Base-by-base conservation (phyloP, 2,113 vertebrate species). In the Odontophorus gujanensis region DNA sequence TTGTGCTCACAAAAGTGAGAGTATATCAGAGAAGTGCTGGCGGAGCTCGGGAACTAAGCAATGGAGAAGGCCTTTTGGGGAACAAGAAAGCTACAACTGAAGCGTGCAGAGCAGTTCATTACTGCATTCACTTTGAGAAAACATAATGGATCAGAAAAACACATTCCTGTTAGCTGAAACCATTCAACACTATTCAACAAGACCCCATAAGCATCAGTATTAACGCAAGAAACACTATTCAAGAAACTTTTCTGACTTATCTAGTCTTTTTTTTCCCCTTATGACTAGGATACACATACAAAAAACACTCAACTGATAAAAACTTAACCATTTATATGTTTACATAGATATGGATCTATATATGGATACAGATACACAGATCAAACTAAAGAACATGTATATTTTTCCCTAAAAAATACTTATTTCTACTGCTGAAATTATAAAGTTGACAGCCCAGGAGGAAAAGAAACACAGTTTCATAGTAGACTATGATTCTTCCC, bases 121-220 rank as follows among this genome's bases (percentile, higher is more conserved):
- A 63, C 42, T 36, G 38, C 65, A 48, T 75, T 43, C 7, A 1
- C 62, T 43, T 43, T 18, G 47, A 81, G 26, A 45, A 87, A 87
- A 74, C 11, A 71, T 88, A 95, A 96, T 32, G 42, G 38, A 96
- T 76, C 25, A 82, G 71, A 74, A 92, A 67, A 38, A 67, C 3
- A 15, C 40, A 48, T 93, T 74, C 53, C 83, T 93, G 84, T 72
- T 66, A 92, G 81, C 79, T 69, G 69, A 77, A 95, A 81, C 28
- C 51, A 58, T 28, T 81, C 79, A 43, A 43, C 43, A 43, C 43
- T 17, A 43, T 43, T 15, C 43, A 43, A 43, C 43, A 43, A 43
- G 43, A 7, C 43, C 16, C 43, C 43, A 43, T 43, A 17, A 16
- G 43, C 43, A 43, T 43, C 43, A 43, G 43, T 43, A 43, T 17